Evolutionary conservation across 2,113 vertebrate genomes (phyloP).

Genomic region (Camelus bactrianus): DNA sequence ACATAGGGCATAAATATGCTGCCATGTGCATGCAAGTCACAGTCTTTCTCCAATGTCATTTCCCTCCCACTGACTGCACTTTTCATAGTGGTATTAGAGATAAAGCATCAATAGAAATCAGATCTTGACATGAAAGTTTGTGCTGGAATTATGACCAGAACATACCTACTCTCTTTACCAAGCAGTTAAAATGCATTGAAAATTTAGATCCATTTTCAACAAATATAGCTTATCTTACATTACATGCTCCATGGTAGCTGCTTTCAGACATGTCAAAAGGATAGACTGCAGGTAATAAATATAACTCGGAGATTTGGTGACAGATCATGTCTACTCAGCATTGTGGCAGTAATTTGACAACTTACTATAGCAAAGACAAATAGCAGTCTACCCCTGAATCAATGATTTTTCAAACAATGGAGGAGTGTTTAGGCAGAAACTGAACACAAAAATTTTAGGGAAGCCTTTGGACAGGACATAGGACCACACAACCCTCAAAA

Average conservation of each 20-base stretch:
- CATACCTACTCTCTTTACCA: constrained; percentile 49
- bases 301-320: background rate
- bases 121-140: constrained; percentile 13
- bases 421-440: background rate
- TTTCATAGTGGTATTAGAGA: constrained; percentile 9
- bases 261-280: constrained; percentile 17
- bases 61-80: background rate
- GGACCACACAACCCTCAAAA: background rate
- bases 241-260: background rate
- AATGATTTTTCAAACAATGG: background rate
- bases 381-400: background rate
- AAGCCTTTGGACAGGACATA: background rate
- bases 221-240: background rate
- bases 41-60: background rate
- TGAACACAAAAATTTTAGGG: background rate
- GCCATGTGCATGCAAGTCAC: background rate
- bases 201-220: constrained; percentile 8
- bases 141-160: background rate
- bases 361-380: background rate
- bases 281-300: background rate
- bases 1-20: background rate
- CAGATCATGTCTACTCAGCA: background rate
- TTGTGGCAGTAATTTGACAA: constrained; percentile 17
- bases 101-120: constrained; percentile 20
- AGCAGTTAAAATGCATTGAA: constrained; percentile 23